Conservation (phyloP, 2,797 vertebrate species). For the Allobates femoralis region DNA sequence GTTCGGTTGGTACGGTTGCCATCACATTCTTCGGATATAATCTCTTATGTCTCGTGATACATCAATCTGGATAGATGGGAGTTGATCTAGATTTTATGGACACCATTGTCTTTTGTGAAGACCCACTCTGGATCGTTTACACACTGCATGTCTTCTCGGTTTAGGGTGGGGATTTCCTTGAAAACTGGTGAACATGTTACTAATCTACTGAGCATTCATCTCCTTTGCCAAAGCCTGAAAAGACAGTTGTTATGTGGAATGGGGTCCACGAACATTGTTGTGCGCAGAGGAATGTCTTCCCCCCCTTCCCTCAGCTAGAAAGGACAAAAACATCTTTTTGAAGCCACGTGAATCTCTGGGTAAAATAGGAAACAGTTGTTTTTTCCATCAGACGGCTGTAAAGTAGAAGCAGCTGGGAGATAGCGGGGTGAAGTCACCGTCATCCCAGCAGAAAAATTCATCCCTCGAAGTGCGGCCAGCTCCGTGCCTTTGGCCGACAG, state of each 20-base stretch:
- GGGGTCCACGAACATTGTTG: background rate
- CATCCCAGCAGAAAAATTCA: slow-evolving; percentile 19
- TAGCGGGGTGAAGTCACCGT: background rate
- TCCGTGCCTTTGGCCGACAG: slow-evolving; percentile 29
- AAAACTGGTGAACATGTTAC: background rate
- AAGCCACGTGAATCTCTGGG: slow-evolving; percentile 46
- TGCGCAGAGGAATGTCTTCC: background rate
- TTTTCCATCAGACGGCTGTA: slow-evolving; percentile 47
- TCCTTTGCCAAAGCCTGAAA: background rate
- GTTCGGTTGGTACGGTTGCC: too few relatives aligned
- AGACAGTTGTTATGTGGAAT: background rate
- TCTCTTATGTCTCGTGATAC: too few relatives aligned
- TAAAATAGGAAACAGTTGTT: slow-evolving; percentile 28
- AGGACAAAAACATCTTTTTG: background rate
- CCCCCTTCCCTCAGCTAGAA: background rate
- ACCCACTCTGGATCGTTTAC: background rate
- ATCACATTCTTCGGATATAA: too few relatives aligned
- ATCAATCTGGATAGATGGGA: too few relatives aligned
- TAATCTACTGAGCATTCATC: background rate
- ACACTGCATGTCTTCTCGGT: background rate
- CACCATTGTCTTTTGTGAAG: too few relatives aligned
- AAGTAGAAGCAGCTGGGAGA: slow-evolving; percentile 49
- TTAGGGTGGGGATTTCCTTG: slow-evolving; percentile 12
- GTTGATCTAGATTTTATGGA: too few relatives aligned
- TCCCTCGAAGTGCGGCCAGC: slow-evolving; percentile 29